Evolutionary conservation across 2,888 invertebrate species (phyloP), one percentile per base, ranked within the genome.

Genomic region (Xestia ashworthii): DNA sequence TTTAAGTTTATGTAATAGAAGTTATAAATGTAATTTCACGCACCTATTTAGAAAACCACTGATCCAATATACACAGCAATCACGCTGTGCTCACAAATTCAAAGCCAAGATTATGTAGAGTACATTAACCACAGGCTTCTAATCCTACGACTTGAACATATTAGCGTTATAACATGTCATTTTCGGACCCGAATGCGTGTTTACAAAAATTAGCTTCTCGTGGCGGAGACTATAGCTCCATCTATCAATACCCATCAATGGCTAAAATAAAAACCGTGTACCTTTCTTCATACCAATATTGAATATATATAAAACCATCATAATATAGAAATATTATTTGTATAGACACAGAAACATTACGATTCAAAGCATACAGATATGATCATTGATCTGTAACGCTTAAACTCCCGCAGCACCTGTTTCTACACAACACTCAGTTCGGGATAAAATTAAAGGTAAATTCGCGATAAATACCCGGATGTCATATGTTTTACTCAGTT

Each of bases 331-430:
- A 11, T 55, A 69, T 58, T 58, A 58, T 58, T 19, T 58, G 32
- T 60, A 41, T 25, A 50, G 46, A 48, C 12, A n/a, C 5, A 64
- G 55, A 48, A 64, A 25, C 32, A n/a, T 3, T 46, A 70, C 32
- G 8, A 50, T 64, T 65, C 66, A 22, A 62, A 74, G 67, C 65
- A 76, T 74, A 68, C 66, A n/a, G 16, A 44, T 48, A 62, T 80
- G 76, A 82, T 84, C 84, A 85, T 71, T 84, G 85, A 87, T 87
- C 80, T 83, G 84, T 74, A 81, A 79, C 72, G 71, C 81, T 84
- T 82, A 68, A 78, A 70, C 70, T 69, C 48, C 77, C 80, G 86
- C 82, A 81, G 86, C 80, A 81, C 53, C 73, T 74, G 74, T 75
- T 67, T 38, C 75, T 66, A 69, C 65, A 76, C 58, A 74, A 64